Conservation (phyloP, 2,113 vertebrate species). For the Perca fluviatilis region DNA sequence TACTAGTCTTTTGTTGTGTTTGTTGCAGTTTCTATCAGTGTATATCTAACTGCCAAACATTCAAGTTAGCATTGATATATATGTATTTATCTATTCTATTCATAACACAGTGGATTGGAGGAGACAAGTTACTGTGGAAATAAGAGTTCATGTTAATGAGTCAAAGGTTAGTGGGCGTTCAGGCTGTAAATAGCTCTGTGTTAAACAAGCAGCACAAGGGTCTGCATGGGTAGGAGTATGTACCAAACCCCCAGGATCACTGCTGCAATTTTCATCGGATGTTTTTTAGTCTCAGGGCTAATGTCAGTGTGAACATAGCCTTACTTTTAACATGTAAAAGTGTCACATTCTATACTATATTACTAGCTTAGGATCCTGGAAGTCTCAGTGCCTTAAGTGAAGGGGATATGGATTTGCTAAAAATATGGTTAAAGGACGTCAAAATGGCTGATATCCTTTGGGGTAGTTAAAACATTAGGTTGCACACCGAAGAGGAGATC, state of each 20-base stretch:
- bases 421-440: conserved; percentile 23
- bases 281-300: neutral
- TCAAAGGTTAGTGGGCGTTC: neutral
- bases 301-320: neutral
- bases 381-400: neutral
- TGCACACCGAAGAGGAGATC: neutral
- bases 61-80: neutral
- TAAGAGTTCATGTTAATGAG: neutral
- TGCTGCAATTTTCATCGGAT: no score
- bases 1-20: neutral
- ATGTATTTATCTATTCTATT: neutral
- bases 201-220: neutral
- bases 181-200: neutral
- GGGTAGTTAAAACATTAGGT: neutral
- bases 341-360: neutral
- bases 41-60: neutral
- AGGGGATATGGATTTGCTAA: conserved; percentile 25
- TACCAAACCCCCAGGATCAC: neutral
- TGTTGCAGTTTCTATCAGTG: neutral
- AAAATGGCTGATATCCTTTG: conserved; percentile 19
- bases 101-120: no score
- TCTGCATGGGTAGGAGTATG: no score
- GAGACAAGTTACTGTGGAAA: neutral
- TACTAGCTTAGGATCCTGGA: neutral
- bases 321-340: neutral